Percentiles rank a stretch among this genome's conserved stretches.
Conservation (phyloP, 2,797 vertebrate genomes). For the Clarias pachynema region DNA sequence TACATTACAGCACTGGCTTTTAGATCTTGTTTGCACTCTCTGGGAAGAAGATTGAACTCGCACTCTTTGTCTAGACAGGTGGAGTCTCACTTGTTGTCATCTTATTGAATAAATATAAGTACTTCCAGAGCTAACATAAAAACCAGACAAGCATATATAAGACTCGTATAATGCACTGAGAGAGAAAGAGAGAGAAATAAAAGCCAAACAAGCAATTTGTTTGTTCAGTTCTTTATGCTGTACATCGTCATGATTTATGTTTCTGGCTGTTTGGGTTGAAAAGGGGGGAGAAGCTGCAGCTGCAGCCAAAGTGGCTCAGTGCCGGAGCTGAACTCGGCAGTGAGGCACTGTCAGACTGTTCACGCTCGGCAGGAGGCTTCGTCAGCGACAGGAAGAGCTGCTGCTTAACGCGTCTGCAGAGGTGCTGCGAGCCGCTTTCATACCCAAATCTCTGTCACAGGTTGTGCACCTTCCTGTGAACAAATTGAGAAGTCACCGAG, state of each 20-base stretch:
- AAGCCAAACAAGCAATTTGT: slow-evolving; percentile 38
- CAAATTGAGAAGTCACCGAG: slow-evolving; percentile 25
- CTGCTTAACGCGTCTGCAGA: slow-evolving; percentile 16
- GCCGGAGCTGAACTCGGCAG: slow-evolving; percentile 11
- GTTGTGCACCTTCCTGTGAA: slow-evolving; percentile 40
- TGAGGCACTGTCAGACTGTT: slow-evolving; percentile 1
- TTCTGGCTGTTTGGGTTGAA: slow-evolving; percentile 8
- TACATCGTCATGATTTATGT: slow-evolving; percentile 47
- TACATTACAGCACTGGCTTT: neutral
- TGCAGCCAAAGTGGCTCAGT: slow-evolving; percentile 1
- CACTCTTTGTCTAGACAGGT: neutral
- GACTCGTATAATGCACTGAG: neutral
- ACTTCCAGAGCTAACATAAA: neutral
- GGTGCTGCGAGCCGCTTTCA: neutral
- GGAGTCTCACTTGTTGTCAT: too few species aligned
- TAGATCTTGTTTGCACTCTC: neutral
- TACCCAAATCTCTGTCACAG: slow-evolving; percentile 33
- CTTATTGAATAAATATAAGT: neutral
- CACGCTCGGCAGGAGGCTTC: slow-evolving; percentile 10
- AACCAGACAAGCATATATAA: slow-evolving; percentile 1
- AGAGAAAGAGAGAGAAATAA: slow-evolving; percentile 24
- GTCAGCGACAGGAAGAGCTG: slow-evolving; percentile 11
- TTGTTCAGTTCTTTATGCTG: slow-evolving; percentile 37
- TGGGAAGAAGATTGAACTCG: too few species aligned
- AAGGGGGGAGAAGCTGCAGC: slow-evolving; percentile 13